Evolutionary conservation across 2,888 invertebrate species (phyloP).

Genomic region (Dendrolimus pini): DNA sequence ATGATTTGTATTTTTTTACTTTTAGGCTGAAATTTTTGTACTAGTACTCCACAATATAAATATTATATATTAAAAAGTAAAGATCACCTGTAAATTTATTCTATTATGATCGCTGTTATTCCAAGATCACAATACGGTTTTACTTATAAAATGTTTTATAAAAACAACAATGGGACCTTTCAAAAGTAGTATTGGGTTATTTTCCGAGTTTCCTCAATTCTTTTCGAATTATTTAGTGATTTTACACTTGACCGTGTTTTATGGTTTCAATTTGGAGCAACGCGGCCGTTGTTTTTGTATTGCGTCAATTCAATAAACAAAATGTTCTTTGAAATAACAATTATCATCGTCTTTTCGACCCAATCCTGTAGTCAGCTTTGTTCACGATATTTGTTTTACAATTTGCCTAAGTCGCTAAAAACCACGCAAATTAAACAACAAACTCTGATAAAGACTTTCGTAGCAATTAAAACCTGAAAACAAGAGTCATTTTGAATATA

Average conservation of each 20-base stretch:
- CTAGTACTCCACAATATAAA: no score
- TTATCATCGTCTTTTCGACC: slow-evolving; percentile 15
- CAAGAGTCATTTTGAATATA: no score
- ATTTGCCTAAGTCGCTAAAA: slow-evolving; percentile 7
- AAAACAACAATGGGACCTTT: no score
- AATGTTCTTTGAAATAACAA: slow-evolving; percentile 22
- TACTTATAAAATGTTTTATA: no score
- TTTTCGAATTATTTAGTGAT: slow-evolving; percentile 9
- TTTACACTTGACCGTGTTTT: slow-evolving; percentile 22
- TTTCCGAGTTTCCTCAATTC: not conserved
- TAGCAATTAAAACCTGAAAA: no score
- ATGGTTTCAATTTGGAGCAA: slow-evolving; percentile 17
- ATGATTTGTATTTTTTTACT: no score
- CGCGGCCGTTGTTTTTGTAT: slow-evolving; percentile 16
- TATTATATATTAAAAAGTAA: no score
- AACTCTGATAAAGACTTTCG: not conserved
- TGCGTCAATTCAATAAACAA: slow-evolving; percentile 25
- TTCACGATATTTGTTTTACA: slow-evolving; percentile 22
- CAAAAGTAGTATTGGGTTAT: no score
- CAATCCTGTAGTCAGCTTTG: slow-evolving; percentile 12
- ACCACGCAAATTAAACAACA: slow-evolving; percentile 9
- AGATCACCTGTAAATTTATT: no score
- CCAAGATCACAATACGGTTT: no score
- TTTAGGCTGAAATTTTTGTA: no score
- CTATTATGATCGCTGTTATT: no score